These are phyloP conservation scores for Tortrix viridana DNA, from an alignment of 2,888 invertebrate genomes.

Conservation along the genomic window DNA sequence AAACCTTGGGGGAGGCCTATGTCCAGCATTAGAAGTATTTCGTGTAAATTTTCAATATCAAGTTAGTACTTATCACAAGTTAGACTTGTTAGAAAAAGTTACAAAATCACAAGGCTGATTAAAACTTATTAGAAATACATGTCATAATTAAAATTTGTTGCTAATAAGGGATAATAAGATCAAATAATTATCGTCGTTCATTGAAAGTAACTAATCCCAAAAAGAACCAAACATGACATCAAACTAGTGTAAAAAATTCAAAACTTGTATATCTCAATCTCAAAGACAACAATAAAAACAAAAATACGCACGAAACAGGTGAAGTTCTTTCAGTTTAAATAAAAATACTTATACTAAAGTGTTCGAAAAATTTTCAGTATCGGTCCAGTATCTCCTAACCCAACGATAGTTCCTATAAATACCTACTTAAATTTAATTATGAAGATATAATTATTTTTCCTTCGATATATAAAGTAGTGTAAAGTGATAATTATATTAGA, in stretches of 20 bases:
- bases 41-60: no score
- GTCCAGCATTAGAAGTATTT: no score
- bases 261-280: slow-evolving; percentile 1
- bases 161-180: no score
- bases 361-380: slow-evolving; percentile 47
- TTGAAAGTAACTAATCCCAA: no score
- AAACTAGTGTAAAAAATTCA: background rate
- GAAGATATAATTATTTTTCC: slow-evolving; percentile 80
- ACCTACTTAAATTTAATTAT: slow-evolving; percentile 78
- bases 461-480: slow-evolving; percentile 61
- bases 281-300: slow-evolving; percentile 18
- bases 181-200: no score
- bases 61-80: no score
- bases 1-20: no score
- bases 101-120: no score
- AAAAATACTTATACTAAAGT: slow-evolving; percentile 15
- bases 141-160: no score
- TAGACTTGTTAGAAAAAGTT: no score
- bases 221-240: background rate
- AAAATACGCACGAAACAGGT: slow-evolving; percentile 52
- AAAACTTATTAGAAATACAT: no score
- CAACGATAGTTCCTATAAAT: slow-evolving; percentile 85
- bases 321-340: slow-evolving; percentile 44
- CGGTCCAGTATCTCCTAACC: slow-evolving; percentile 79
- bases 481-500: slow-evolving; percentile 41